These are phyloP conservation scores for Larimichthys crocea DNA, from an alignment of 2,113 vertebrate genomes.

Conservation along the genomic window DNA sequence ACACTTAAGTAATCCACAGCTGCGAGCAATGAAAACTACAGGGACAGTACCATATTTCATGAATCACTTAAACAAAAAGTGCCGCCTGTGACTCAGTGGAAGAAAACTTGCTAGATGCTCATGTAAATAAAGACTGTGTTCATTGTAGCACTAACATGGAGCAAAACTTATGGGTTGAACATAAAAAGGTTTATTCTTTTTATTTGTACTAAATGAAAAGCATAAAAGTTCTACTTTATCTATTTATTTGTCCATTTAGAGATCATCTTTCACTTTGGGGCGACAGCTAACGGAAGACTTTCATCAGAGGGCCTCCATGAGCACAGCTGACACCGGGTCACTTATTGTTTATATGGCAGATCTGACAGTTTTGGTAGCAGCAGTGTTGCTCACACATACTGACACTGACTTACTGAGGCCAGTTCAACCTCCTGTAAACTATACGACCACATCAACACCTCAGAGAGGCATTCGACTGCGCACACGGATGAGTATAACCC, in stretches of 20 bases:
- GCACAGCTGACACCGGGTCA: slow-evolving; percentile 8
- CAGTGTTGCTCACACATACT: slow-evolving; percentile 14
- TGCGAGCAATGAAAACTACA: slow-evolving; percentile 1
- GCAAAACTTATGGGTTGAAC: too few relatives aligned
- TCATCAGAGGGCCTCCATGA: background rate
- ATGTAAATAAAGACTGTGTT: background rate
- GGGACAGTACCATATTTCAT: background rate
- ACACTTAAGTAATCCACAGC: slow-evolving; percentile 4
- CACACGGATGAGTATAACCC: slow-evolving; percentile 6
- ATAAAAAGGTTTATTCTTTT: background rate
- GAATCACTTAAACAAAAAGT: background rate
- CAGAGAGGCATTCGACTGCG: background rate
- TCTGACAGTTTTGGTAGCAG: slow-evolving; percentile 19
- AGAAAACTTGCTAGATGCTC: background rate
- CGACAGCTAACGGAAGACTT: background rate
- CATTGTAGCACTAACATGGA: background rate
- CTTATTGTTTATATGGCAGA: background rate
- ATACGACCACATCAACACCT: slow-evolving; percentile 8
- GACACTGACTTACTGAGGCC: slow-evolving; percentile 3
- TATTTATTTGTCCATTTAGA: background rate
- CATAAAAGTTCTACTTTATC: too few relatives aligned
- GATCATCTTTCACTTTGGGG: background rate
- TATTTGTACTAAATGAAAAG: background rate
- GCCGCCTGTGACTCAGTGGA: slow-evolving; percentile 2
- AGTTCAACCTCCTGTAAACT: slow-evolving; percentile 24